phyloP scores from a whole-genome alignment of 2,797 vertebrate genomes.

The Eremophila alpestris region DNA sequence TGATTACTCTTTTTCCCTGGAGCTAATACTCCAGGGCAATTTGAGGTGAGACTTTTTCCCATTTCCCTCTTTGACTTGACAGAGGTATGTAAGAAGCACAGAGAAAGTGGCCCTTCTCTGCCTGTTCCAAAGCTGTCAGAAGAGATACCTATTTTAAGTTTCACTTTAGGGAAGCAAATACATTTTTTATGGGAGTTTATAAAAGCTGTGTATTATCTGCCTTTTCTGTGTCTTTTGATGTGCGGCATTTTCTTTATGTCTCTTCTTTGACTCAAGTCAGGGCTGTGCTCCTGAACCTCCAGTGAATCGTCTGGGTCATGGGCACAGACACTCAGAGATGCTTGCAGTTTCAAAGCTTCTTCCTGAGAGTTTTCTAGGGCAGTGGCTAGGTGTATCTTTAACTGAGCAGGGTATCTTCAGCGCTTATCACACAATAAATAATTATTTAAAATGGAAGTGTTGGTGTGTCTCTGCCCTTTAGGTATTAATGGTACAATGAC shows the following conservation, averaged over 20 bases:
- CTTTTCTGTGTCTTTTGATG: conserved; percentile 2
- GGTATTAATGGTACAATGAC: neutral
- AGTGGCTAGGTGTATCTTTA: neutral
- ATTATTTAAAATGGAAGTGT: neutral
- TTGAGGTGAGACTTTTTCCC: neutral
- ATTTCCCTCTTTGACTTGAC: neutral
- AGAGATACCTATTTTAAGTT: neutral
- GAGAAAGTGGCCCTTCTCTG: neutral
- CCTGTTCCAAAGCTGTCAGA: neutral
- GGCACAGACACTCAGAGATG: neutral
- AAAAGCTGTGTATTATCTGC: neutral
- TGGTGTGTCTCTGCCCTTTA: neutral
- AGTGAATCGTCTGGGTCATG: neutral
- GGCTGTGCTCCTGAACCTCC: neutral
- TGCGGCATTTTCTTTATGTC: neutral
- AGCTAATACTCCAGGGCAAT: neutral
- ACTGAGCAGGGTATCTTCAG: neutral
- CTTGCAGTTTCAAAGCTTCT: neutral
- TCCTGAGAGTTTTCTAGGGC: neutral
- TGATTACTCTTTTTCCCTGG: neutral
- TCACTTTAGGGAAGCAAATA: neutral
- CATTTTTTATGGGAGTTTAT: neutral
- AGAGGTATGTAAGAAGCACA: neutral
- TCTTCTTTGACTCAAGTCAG: neutral
- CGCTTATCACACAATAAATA: neutral